These are phyloP conservation scores for Machaerirhynchus nigripectus DNA, from an alignment of 2,113 vertebrate genomes.

Conservation along the genomic window DNA sequence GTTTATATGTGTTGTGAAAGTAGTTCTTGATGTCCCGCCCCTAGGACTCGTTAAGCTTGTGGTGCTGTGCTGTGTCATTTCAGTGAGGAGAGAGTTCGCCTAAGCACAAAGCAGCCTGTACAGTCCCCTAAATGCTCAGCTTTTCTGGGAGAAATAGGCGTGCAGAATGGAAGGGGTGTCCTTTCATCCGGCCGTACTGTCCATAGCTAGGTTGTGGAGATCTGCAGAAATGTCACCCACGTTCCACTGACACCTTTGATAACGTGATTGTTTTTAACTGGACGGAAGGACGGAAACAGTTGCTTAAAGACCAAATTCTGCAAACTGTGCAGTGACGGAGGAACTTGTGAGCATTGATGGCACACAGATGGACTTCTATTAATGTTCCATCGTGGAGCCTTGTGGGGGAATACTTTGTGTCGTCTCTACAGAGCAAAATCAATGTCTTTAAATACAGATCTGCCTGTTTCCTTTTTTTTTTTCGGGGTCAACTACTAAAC, in stretches of 20 bases:
- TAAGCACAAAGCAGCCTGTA: fast-evolving
- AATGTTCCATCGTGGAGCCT: neutral
- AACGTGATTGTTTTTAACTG: neutral
- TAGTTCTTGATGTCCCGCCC: neutral
- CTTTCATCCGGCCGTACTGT: fast-evolving
- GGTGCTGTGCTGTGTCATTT: neutral
- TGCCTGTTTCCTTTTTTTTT: neutral
- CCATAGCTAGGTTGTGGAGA: neutral
- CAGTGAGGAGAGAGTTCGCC: no score
- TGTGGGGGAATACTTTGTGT: neutral
- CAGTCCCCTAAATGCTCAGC: fast-evolving
- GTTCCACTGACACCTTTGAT: fast-evolving
- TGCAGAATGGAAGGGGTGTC: neutral
- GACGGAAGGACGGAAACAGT: neutral
- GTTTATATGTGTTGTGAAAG: fast-evolving
- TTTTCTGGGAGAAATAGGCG: neutral
- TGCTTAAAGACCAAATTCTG: neutral
- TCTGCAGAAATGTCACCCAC: neutral
- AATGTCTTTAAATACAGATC: neutral
- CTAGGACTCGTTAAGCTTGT: fast-evolving
- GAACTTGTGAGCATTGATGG: neutral
- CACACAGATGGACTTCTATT: neutral
- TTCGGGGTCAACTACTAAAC: neutral
- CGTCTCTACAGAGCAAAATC: no score
- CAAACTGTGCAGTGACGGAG: neutral